Evolutionary conservation across 2,113 vertebrate species (phyloP).

Genomic region (Speoplatyrhinus poulsoni): DNA sequence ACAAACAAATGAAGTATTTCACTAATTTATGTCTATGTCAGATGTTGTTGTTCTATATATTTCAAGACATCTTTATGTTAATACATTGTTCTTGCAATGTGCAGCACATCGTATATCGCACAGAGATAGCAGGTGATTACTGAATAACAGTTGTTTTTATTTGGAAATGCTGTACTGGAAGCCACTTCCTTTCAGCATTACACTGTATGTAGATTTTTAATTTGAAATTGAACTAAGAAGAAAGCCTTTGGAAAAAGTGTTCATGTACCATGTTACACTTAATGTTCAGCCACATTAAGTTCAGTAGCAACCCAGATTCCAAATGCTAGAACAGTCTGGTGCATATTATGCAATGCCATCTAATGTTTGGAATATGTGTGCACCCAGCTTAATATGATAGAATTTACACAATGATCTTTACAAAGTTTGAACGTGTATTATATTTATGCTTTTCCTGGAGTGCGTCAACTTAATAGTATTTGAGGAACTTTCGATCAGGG

Average conservation of each 20-base stretch:
- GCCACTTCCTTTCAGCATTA: neutral
- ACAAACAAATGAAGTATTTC: too few relatives aligned
- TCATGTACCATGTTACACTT: constrained; percentile 35
- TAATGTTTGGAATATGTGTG: constrained; percentile 19
- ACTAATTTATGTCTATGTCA: too few relatives aligned
- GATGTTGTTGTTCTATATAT: too few relatives aligned
- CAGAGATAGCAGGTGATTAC: too few relatives aligned
- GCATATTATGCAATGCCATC: constrained; percentile 17
- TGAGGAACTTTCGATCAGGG: constrained; percentile 1
- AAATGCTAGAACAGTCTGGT: constrained; percentile 44
- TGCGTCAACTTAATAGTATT: constrained; percentile 10
- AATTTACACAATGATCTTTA: constrained; percentile 2
- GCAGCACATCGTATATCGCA: too few relatives aligned
- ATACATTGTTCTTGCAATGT: too few relatives aligned
- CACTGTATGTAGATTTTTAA: neutral
- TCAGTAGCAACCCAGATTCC: constrained; percentile 33
- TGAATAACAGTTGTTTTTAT: too few relatives aligned
- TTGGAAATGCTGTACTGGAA: neutral
- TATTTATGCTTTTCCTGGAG: constrained; percentile 1
- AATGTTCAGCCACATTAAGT: constrained; percentile 44
- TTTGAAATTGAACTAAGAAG: constrained; percentile 30
- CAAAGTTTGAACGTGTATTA: constrained; percentile 1
- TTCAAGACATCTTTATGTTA: too few relatives aligned
- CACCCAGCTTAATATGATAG: constrained; percentile 2
- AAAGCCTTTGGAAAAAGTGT: constrained; percentile 33